Evolutionary conservation across 2,113 vertebrate genomes (phyloP).

Genomic region (Acrocephalus arundinaceus): DNA sequence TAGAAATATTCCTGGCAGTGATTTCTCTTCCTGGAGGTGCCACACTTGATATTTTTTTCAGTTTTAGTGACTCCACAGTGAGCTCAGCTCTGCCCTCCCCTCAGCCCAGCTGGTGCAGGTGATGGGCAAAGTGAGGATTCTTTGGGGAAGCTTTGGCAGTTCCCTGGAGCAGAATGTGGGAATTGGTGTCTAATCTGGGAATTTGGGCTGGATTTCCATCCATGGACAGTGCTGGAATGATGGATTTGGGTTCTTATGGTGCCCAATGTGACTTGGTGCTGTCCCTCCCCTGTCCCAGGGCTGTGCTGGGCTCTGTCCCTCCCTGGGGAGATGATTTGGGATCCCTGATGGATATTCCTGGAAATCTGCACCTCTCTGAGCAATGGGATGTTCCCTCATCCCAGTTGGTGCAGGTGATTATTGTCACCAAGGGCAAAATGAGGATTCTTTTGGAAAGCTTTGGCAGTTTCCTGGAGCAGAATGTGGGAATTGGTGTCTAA

Average conservation of each 20-base stretch:
- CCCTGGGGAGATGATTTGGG: not conserved
- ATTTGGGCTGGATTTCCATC: not conserved
- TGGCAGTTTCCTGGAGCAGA: too few species aligned
- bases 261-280: accelerated
- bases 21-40: not conserved
- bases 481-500: too few species aligned
- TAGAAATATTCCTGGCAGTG: not conserved
- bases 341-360: not conserved
- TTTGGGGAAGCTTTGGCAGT: not conserved
- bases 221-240: too few species aligned
- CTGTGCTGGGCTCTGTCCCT: not conserved
- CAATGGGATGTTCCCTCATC: not conserved
- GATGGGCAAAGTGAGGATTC: too few species aligned
- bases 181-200: too few species aligned
- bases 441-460: too few species aligned
- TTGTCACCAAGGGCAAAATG: too few species aligned
- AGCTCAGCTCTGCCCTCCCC: not conserved
- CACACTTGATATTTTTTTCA: not conserved
- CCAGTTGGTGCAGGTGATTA: too few species aligned
- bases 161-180: not conserved
- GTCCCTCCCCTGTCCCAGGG: not conserved
- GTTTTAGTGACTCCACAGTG: not conserved
- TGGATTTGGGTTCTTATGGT: too few species aligned
- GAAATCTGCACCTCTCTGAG: too few species aligned
- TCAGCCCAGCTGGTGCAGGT: not conserved